A percentile compares a stretch with the other conserved stretches of the same genome.
These are phyloP conservation scores for Amphiprion clarkii DNA, from an alignment of 2,797 vertebrate genomes.

Conservation along the genomic window DNA sequence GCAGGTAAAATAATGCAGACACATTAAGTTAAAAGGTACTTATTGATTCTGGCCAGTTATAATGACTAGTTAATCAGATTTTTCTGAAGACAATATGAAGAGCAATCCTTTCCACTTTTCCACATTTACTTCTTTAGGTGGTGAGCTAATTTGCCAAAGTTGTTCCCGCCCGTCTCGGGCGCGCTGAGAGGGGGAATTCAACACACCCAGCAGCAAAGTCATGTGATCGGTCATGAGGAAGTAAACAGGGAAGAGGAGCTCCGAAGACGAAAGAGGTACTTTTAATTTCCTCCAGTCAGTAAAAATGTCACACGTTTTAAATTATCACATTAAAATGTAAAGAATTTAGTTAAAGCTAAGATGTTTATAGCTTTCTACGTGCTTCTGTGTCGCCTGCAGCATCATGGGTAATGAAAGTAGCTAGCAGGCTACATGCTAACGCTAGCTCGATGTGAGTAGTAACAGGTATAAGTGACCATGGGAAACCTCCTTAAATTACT, in stretches of 20 bases:
- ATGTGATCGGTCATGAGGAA: slow-evolving; percentile 81
- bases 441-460: slow-evolving; percentile 33
- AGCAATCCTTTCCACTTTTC: too few relatives aligned
- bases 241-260: slow-evolving; percentile 74
- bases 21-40: too few relatives aligned
- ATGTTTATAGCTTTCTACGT: neutral
- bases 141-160: neutral
- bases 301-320: neutral
- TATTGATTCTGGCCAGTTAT: too few relatives aligned
- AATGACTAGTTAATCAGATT: too few relatives aligned
- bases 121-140: neutral
- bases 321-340: neutral
- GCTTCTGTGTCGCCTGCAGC: neutral
- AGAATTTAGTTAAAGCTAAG: neutral
- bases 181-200: slow-evolving; percentile 30
- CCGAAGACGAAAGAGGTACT: slow-evolving; percentile 16
- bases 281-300: neutral
- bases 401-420: neutral
- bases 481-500: neutral
- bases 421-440: slow-evolving; percentile 50
- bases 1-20: too few relatives aligned
- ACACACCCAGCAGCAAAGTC: slow-evolving; percentile 61
- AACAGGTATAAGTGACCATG: neutral
- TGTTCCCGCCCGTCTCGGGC: slow-evolving; percentile 33
- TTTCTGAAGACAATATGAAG: neutral